Base-by-base conservation (phyloP, 2,113 vertebrate species). In the Peromyscus polionotus region DNA sequence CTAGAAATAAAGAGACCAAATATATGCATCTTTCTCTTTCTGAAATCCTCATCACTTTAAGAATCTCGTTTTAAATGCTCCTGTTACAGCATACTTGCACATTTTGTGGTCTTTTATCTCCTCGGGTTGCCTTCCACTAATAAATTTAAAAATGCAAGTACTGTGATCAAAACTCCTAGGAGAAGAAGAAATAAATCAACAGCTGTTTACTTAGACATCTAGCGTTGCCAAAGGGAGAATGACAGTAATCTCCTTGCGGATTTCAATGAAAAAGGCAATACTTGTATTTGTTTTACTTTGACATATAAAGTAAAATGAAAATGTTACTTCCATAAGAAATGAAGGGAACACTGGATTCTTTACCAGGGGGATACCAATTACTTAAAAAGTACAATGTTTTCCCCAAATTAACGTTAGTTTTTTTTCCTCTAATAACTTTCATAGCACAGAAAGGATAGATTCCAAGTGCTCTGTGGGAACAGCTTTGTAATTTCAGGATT, bases 401-500 rank as follows among this genome's bases (percentile, higher is more conserved):
- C 33, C 42, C 61, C 70, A 90, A 96, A 97, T 81, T 81, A 80
- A 8, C 51, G 61, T 67, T 91, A 86, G 73, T 91, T 42, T 42
- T 42, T 92, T 93, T 92, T 88, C 68, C 51, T 51, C 94, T 96
- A 94, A 83, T 95, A 91, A 79, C 26, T 95, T 94, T 61, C 76
- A 93, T 79, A 97, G 72, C 57, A 89, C 84, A 92, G 65, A 92
- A 90, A 94, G 81, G 14, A 95, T 94, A 36, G 45, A 54, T 95
- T 86, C 67, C 79, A 9, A 42, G 90, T 95, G 79, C 90, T 97
- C 95, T 95, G 73, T 94, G 7, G 72, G 94, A 93, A 93, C 88
- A 96, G 95, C 61, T 96, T 96, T 96, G 90, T 90, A 97, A 97
- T 90, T 96, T 97, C 79, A 91, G 94, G 88, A 91, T 42, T 68